Evolutionary conservation across 1,140 invertebrate genomes (phyloP).

Genomic region (Phortica variegata): DNA sequence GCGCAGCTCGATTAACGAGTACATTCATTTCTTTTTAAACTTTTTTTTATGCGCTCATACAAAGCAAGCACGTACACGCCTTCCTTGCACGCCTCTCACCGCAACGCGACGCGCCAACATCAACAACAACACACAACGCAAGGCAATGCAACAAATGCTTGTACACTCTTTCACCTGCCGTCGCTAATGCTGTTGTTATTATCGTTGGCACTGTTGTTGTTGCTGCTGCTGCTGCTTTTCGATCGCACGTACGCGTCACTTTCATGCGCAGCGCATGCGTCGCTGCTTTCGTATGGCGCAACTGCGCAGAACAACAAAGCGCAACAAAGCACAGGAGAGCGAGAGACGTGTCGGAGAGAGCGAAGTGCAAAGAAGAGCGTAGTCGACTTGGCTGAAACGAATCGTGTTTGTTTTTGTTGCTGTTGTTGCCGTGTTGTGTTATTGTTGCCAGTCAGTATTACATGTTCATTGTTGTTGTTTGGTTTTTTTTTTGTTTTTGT

Average conservation of each 20-base stretch:
- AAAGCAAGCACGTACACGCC: slow-evolving; percentile 1
- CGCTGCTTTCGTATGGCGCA: slow-evolving; percentile 35
- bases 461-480: too few species aligned
- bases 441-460: too few species aligned
- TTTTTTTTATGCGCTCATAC: slow-evolving; percentile 17
- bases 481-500: slow-evolving; percentile 24
- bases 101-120: too few species aligned
- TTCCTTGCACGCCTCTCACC: too few species aligned
- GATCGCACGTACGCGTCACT: too few species aligned
- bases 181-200: slow-evolving; percentile 1
- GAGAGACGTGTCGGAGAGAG: too few species aligned
- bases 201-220: slow-evolving; percentile 7
- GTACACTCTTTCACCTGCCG: slow-evolving; percentile 40
- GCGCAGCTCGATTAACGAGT: neutral
- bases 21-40: too few species aligned
- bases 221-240: slow-evolving; percentile 9
- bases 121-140: slow-evolving; percentile 1
- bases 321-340: too few species aligned
- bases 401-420: too few species aligned
- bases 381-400: too few species aligned
- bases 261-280: slow-evolving; percentile 24
- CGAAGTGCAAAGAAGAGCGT: too few species aligned
- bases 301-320: slow-evolving; percentile 28
- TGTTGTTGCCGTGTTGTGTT: too few species aligned
- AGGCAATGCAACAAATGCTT: slow-evolving; percentile 1